These are phyloP conservation scores for Riptortus pedestris DNA, from an alignment of 1,140 invertebrate genomes.

Conservation along the genomic window DNA sequence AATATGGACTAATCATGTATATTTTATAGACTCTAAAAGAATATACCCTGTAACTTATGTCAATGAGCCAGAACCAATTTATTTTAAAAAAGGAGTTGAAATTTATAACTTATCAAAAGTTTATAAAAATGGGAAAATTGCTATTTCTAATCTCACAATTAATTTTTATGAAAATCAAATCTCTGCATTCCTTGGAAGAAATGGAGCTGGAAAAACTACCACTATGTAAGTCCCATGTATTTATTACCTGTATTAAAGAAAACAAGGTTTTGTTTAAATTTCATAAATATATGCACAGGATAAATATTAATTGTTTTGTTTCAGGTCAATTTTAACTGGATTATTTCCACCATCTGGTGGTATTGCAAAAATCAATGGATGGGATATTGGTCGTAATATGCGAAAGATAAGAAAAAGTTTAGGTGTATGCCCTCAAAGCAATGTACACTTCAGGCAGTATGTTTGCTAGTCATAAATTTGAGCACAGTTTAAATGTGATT, in stretches of 20 bases:
- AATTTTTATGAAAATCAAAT: slow-evolving; percentile 55
- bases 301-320: slow-evolving; percentile 1
- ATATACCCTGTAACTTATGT: not conserved
- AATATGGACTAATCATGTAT: no score
- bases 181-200: slow-evolving; percentile 75
- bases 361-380: slow-evolving; percentile 50
- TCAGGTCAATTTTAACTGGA: slow-evolving; percentile 37
- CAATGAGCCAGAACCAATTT: slow-evolving; percentile 27
- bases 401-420: slow-evolving; percentile 45
- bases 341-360: slow-evolving; percentile 51
- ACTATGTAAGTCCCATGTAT: slow-evolving; percentile 44
- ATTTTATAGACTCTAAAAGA: no score
- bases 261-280: not conserved
- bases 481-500: no score
- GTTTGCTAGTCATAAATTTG: not conserved
- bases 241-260: not conserved
- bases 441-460: slow-evolving; percentile 77
- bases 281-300: not conserved
- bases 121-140: slow-evolving; percentile 31
- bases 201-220: slow-evolving; percentile 82
- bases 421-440: slow-evolving; percentile 87
- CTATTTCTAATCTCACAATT: slow-evolving; percentile 29
- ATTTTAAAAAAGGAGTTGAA: slow-evolving; percentile 31
- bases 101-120: slow-evolving; percentile 33
- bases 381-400: slow-evolving; percentile 47